phyloP scores from a whole-genome alignment of 2,888 invertebrate genomes.

The Limnephilus auricula region DNA sequence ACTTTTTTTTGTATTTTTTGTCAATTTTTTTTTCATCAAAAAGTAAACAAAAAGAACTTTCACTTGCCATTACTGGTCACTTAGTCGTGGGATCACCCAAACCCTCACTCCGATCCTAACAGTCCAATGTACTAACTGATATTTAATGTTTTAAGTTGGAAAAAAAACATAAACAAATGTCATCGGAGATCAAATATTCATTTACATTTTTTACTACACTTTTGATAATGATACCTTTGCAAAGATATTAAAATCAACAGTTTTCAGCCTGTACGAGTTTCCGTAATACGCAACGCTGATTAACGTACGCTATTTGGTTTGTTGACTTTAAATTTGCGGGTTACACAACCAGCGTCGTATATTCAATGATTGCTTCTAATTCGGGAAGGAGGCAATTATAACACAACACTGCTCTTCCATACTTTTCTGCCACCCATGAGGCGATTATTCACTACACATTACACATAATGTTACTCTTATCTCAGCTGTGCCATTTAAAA shows the following conservation, averaged over 20 bases:
- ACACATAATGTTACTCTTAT: not conserved
- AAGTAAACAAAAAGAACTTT: too few relatives aligned
- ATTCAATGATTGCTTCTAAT: not conserved
- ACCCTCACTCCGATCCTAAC: too few relatives aligned
- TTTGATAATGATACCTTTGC: too few relatives aligned
- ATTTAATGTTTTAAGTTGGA: too few relatives aligned
- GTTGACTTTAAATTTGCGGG: conserved; percentile 25
- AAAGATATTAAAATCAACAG: not conserved
- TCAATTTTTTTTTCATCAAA: too few relatives aligned
- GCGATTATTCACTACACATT: not conserved
- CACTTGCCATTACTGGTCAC: too few relatives aligned
- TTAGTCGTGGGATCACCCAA: too few relatives aligned
- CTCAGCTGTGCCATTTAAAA: not conserved
- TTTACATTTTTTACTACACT: too few relatives aligned
- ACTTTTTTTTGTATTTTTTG: too few relatives aligned
- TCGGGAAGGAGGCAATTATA: not conserved
- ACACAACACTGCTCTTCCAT: not conserved
- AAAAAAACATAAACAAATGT: too few relatives aligned
- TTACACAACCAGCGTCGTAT: not conserved
- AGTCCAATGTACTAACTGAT: too few relatives aligned
- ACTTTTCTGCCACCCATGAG: not conserved
- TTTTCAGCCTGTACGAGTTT: not conserved
- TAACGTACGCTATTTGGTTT: not conserved
- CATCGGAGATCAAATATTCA: too few relatives aligned
- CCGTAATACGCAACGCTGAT: not conserved